Conservation (phyloP, 2,888 invertebrate genomes). For the Cybosia mesomella region DNA sequence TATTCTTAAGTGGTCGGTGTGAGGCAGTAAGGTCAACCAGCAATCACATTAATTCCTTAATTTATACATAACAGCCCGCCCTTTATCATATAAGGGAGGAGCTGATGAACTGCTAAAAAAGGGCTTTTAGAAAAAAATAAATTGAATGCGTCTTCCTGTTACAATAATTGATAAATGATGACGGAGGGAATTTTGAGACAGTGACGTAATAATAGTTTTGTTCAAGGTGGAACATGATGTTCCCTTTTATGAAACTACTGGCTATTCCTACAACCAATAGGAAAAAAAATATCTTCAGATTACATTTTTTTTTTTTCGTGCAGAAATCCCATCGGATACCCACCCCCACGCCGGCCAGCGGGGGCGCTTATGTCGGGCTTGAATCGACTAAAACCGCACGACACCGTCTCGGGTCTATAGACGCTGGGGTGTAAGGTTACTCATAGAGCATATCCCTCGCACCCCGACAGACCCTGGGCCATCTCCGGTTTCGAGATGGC, state of each 20-base stretch:
- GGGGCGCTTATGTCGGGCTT: too few species aligned
- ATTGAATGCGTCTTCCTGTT: conserved; percentile 21
- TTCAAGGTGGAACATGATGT: neutral
- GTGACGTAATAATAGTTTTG: neutral
- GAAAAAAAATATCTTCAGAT: too few species aligned
- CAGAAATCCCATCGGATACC: too few species aligned
- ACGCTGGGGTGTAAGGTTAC: too few species aligned
- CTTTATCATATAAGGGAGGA: conserved; percentile 67
- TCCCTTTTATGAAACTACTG: neutral
- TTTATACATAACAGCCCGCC: conserved; percentile 71
- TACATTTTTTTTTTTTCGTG: too few species aligned
- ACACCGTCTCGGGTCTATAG: too few species aligned
- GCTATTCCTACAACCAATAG: too few species aligned
- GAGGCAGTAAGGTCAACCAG: conserved; percentile 56
- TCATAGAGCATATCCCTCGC: too few species aligned
- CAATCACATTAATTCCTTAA: conserved; percentile 71
- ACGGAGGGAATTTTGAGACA: conserved; percentile 11
- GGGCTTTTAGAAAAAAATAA: conserved; percentile 27
- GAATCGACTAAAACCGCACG: too few species aligned
- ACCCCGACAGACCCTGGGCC: too few species aligned
- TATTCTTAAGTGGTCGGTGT: conserved; percentile 60
- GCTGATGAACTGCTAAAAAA: conserved; percentile 51
- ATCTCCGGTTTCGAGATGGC: too few species aligned
- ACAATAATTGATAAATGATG: conserved; percentile 29
- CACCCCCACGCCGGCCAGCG: too few species aligned